A percentile compares a stretch with the other conserved stretches of the same genome.
These are phyloP conservation scores for Tragelaphus buxtoni DNA, from an alignment of 2,113 vertebrate species.

Conservation along the genomic window DNA sequence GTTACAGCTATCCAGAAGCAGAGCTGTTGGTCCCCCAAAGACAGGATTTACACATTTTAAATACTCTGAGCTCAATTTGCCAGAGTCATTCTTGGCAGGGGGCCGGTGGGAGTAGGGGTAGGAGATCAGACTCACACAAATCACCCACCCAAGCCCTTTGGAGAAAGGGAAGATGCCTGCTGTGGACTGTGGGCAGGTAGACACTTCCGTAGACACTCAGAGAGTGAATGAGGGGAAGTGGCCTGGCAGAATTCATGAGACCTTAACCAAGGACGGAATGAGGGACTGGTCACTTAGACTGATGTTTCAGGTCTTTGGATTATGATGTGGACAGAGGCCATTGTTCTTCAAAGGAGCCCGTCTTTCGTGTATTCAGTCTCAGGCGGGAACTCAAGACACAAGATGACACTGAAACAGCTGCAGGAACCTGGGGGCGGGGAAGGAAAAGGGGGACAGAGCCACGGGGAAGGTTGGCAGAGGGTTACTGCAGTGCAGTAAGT, in stretches of 20 bases:
- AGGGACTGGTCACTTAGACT: neutral
- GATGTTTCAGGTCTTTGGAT: neutral
- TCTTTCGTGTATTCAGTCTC: neutral
- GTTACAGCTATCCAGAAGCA: neutral
- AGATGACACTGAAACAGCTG: neutral
- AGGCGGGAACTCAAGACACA: neutral
- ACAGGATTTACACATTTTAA: neutral
- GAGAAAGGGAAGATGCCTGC: neutral
- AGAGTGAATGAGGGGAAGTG: rapidly evolving
- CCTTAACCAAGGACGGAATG: too few relatives aligned
- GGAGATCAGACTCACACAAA: neutral
- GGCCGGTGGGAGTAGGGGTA: neutral
- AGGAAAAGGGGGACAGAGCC: neutral
- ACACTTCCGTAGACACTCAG: too few relatives aligned
- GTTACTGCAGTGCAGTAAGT: neutral
- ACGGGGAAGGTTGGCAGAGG: too few relatives aligned
- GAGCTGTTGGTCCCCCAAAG: neutral
- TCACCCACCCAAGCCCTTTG: neutral
- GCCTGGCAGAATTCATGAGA: neutral
- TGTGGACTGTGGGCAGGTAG: neutral
- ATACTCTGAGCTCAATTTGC: neutral
- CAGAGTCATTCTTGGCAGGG: neutral
- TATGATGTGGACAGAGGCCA: neutral
- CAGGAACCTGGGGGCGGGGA: neutral
- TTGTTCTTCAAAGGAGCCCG: neutral